Evolutionary conservation across 2,113 vertebrate species (phyloP).

Genomic region (Rostratula benghalensis): DNA sequence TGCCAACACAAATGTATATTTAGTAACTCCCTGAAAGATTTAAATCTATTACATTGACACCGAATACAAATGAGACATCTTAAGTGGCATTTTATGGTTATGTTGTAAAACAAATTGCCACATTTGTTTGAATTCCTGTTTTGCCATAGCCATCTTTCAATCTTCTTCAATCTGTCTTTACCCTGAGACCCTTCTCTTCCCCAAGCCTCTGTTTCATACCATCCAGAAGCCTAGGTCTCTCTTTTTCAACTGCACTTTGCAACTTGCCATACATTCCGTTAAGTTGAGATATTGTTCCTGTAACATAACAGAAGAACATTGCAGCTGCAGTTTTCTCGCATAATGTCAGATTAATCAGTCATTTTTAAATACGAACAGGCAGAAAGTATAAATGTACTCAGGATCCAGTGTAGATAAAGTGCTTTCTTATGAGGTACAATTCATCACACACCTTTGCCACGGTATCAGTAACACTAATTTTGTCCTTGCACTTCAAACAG

Average conservation of each 20-base stretch:
- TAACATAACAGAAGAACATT: constrained; percentile 78
- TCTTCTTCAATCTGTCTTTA: neutral
- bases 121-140: constrained; percentile 8
- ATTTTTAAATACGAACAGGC: constrained; percentile 83
- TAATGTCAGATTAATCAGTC: constrained; percentile 85
- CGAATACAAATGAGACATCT: constrained; percentile 54
- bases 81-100: constrained; percentile 40
- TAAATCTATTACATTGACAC: constrained; percentile 32
- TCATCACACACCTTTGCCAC: constrained; percentile 79
- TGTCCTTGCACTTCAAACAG: constrained; percentile 70
- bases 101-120: constrained; percentile 23
- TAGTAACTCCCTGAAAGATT: constrained; percentile 48
- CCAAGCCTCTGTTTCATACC: neutral
- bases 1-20: constrained; percentile 35
- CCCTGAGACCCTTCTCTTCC: neutral
- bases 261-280: constrained; percentile 76
- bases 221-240: neutral
- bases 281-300: constrained; percentile 83
- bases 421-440: constrained; percentile 77
- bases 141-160: neutral
- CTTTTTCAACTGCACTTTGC: constrained; percentile 73
- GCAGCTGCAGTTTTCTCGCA: constrained; percentile 76
- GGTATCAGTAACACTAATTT: constrained; percentile 72
- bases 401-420: constrained; percentile 74
- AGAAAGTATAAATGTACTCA: constrained; percentile 68